These are phyloP conservation scores for Saccostrea cuccullata DNA, from an alignment of 1,140 invertebrate genomes.

Conservation along the genomic window DNA sequence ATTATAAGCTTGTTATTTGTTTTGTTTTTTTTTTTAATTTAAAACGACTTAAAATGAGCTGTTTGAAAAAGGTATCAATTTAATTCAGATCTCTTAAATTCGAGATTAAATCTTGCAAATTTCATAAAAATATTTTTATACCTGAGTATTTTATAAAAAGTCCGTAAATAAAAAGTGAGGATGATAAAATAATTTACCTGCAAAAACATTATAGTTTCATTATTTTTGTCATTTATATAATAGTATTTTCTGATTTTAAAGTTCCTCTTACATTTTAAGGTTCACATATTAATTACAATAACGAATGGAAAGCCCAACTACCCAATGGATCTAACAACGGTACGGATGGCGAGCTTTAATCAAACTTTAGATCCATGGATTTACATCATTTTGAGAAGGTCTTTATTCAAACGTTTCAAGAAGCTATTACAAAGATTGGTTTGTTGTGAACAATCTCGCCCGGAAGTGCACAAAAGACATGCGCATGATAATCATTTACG, in stretches of 20 bases:
- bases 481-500: slow-evolving; percentile 51
- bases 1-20: too few relatives aligned
- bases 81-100: too few relatives aligned
- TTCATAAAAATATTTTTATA: too few relatives aligned
- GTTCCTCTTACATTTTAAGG: slow-evolving; percentile 57
- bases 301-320: slow-evolving; percentile 60
- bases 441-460: slow-evolving; percentile 7
- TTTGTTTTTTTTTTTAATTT: too few relatives aligned
- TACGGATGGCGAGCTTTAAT: slow-evolving; percentile 78
- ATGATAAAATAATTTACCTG: too few relatives aligned
- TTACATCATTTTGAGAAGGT: slow-evolving; percentile 78
- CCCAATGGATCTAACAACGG: slow-evolving; percentile 70
- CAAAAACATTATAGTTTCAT: too few relatives aligned
- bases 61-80: too few relatives aligned
- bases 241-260: not conserved
- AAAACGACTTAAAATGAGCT: too few relatives aligned
- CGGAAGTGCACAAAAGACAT: slow-evolving; percentile 39
- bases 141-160: too few relatives aligned
- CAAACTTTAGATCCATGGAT: slow-evolving; percentile 79
- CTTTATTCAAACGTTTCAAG: slow-evolving; percentile 55
- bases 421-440: slow-evolving; percentile 19
- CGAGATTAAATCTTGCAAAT: too few relatives aligned
- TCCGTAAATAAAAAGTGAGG: too few relatives aligned
- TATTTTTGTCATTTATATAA: too few relatives aligned
- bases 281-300: slow-evolving; percentile 67